Evolutionary conservation across 1,140 invertebrate genomes (phyloP).

Genomic region (Drosophila sturtevanti): DNA sequence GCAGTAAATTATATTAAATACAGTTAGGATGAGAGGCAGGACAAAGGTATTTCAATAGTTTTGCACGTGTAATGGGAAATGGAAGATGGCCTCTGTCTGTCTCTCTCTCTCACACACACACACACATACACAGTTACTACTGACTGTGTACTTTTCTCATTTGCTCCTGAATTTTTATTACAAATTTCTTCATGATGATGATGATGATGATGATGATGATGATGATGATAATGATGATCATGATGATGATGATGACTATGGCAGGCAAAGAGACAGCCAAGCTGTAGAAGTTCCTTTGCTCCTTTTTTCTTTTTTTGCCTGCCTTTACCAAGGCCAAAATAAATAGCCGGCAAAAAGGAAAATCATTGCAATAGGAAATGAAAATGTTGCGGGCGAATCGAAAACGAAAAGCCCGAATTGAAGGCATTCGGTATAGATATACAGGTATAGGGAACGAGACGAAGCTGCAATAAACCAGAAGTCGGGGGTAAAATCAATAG

Average conservation of each 20-base stretch:
- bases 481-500: constrained; percentile 61
- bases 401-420: constrained; percentile 16
- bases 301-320: neutral
- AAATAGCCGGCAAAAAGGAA: constrained; percentile 67
- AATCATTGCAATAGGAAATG: constrained; percentile 81
- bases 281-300: constrained; percentile 33
- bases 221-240: constrained; percentile 57
- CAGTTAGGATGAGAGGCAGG: neutral
- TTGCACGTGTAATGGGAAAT: constrained; percentile 66
- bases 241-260: neutral
- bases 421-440: neutral
- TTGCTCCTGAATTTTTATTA: constrained; percentile 80
- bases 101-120: neutral
- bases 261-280: constrained; percentile 29
- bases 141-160: constrained; percentile 70
- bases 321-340: constrained; percentile 55
- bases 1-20: constrained; percentile 3
- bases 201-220: constrained; percentile 1
- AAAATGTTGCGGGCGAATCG: constrained; percentile 60
- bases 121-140: constrained; percentile 4
- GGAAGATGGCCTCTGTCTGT: neutral
- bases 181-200: constrained; percentile 78
- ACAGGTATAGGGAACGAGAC: neutral
- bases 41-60: constrained; percentile 67
- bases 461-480: constrained; percentile 9